These are phyloP conservation scores for Hesperia comma DNA, from an alignment of 2,888 invertebrate genomes.

Conservation along the genomic window DNA sequence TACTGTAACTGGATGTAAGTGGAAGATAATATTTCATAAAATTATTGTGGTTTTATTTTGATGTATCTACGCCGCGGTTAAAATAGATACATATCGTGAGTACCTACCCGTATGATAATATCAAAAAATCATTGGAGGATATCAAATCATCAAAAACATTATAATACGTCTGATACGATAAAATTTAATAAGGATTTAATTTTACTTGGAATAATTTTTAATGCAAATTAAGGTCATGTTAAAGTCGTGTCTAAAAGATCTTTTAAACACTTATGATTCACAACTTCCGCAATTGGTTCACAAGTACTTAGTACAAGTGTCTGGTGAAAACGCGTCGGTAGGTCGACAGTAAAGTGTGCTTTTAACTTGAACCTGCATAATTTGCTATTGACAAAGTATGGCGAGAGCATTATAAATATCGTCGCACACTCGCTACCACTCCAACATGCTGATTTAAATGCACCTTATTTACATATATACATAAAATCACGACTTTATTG, in stretches of 20 bases:
- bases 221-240: no score
- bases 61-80: no score
- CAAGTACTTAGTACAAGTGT: slow-evolving; percentile 1
- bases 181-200: no score
- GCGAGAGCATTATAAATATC: slow-evolving; percentile 49
- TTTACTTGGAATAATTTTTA: no score
- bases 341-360: slow-evolving; percentile 41
- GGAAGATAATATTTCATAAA: no score
- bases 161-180: no score
- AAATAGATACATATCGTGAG: no score
- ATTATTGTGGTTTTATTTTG: no score
- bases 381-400: slow-evolving; percentile 47
- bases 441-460: slow-evolving; percentile 40
- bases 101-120: no score
- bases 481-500: slow-evolving; percentile 24
- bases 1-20: no score
- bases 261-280: not conserved
- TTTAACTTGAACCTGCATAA: slow-evolving; percentile 45
- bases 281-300: slow-evolving; percentile 1
- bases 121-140: no score
- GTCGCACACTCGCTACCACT: slow-evolving; percentile 42
- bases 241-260: not conserved
- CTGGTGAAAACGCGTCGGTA: slow-evolving; percentile 25
- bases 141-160: no score
- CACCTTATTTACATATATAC: slow-evolving; percentile 38